These are phyloP conservation scores for Catharus fuscescens DNA, from an alignment of 2,113 vertebrate genomes.

Conservation along the genomic window DNA sequence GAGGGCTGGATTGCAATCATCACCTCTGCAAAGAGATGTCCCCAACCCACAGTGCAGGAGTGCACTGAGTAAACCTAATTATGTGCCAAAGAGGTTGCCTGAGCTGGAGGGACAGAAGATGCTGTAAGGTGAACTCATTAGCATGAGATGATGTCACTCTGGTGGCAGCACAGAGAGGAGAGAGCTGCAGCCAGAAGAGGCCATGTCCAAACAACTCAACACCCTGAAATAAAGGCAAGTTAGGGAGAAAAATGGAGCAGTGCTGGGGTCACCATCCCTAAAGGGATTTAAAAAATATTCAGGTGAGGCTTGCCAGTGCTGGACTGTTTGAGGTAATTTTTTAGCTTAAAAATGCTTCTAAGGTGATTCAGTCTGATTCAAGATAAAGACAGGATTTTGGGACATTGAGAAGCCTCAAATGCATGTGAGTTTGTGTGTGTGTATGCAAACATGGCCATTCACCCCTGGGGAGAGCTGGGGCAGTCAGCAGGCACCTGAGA, in stretches of 20 bases:
- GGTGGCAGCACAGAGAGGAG: background rate
- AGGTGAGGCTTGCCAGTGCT: background rate
- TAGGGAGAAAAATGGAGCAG: background rate
- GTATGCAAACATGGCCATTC: background rate
- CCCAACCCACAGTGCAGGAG: background rate
- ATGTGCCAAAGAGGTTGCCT: background rate
- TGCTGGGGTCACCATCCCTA: background rate
- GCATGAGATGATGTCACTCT: background rate
- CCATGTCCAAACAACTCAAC: background rate
- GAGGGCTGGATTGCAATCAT: background rate
- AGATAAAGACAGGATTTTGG: background rate
- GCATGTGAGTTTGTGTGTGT: fast-evolving
- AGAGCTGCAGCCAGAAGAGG: background rate
- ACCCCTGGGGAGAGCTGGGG: background rate
- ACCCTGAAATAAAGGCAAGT: background rate
- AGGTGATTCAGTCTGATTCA: background rate
- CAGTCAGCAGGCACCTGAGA: background rate
- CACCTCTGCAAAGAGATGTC: background rate
- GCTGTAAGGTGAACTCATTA: background rate
- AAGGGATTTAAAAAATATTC: background rate
- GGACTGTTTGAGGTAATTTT: background rate
- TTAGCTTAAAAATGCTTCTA: background rate
- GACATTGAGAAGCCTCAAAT: background rate
- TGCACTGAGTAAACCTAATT: background rate
- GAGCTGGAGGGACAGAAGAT: background rate